phyloP scores from a whole-genome alignment of 2,797 vertebrate genomes.

The Semotilus atromaculatus region DNA sequence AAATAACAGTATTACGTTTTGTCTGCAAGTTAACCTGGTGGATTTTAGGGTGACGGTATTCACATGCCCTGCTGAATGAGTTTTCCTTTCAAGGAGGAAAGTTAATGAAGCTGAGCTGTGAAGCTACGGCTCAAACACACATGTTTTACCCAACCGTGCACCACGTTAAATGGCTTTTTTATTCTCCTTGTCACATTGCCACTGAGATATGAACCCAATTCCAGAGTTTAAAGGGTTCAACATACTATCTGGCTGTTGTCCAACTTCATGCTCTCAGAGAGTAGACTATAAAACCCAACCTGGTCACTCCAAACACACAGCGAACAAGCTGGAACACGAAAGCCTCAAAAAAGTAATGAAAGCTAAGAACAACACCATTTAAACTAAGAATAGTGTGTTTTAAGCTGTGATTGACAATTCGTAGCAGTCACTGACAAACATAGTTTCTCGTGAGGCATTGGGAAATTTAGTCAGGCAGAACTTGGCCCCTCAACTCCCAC shows the following conservation, averaged over 20 bases:
- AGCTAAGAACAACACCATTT: not conserved
- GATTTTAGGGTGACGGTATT: constrained; percentile 49
- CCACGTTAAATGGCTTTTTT: constrained; percentile 22
- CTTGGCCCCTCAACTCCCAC: constrained; percentile 20
- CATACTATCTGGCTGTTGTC: constrained; percentile 49
- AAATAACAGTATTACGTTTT: constrained; percentile 44
- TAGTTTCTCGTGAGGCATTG: not conserved
- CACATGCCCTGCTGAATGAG: constrained; percentile 31
- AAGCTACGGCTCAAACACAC: not conserved
- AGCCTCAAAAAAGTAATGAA: not conserved
- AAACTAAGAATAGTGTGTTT: not conserved
- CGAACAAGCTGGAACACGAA: constrained; percentile 39
- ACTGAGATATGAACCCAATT: constrained; percentile 43
- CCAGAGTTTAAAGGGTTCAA: constrained; percentile 27
- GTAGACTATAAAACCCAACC: constrained; percentile 38
- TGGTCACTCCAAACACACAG: constrained; percentile 21
- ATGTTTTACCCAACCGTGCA: not conserved
- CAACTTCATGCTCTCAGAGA: constrained; percentile 12
- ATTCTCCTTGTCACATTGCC: constrained; percentile 39
- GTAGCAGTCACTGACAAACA: constrained; percentile 11
- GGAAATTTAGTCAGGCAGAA: constrained; percentile 37
- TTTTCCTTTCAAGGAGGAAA: constrained; percentile 24
- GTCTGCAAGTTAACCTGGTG: constrained; percentile 20
- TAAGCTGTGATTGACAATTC: not conserved
- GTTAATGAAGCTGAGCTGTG: constrained; percentile 32